Evolutionary conservation across 1,140 invertebrate species (phyloP), one percentile per base, ranked within the genome.

Genomic region (Saxidomus purpurata): DNA sequence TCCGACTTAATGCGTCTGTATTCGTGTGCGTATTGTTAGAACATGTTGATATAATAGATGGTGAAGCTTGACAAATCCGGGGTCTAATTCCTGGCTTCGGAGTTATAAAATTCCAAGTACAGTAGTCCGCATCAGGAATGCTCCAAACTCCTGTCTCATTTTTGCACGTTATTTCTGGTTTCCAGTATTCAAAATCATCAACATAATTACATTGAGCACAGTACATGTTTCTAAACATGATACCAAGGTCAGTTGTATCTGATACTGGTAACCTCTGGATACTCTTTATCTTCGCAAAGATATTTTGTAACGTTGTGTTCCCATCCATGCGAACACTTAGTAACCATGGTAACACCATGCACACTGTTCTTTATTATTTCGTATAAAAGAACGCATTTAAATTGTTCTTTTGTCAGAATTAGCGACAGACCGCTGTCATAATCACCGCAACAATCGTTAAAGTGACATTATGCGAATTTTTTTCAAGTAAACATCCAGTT

Each of bases 191-290:
- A n/a, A 81, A 81, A 9, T 81, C 52, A 25, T 38, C 22, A 1
- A 61, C 28, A 81, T 8, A 81, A 43, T 81, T 61, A 81, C 79
- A 81, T 8, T 81, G 34, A 0, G 79, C 79, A 52, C 79, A 81
- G 49, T 81, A 63, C 34, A 36, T 81, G 31, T 61, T 81, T 61
- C 25, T 81, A 63, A 61, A 81, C 79, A 81, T 61, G 11, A 81
- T 1, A 31, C 34, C 17, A 13, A 34, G 22, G 2, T 61, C 52
- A 9, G 31, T 40, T n/a, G 36, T 59, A 22, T 77, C 74, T n/a
- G 59, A 61, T n/a, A 81, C 79, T 17, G 79, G 52, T 6, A 81
- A 11, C 25, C 52, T 1, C 17, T 1, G 15, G 2, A 19, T 59
- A 0, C 36, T 47, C 2, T 47, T 25, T 25, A 47, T 13, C n/a